phyloP scores from a whole-genome alignment of 1,140 invertebrate species.

The Aphis gossypii region DNA sequence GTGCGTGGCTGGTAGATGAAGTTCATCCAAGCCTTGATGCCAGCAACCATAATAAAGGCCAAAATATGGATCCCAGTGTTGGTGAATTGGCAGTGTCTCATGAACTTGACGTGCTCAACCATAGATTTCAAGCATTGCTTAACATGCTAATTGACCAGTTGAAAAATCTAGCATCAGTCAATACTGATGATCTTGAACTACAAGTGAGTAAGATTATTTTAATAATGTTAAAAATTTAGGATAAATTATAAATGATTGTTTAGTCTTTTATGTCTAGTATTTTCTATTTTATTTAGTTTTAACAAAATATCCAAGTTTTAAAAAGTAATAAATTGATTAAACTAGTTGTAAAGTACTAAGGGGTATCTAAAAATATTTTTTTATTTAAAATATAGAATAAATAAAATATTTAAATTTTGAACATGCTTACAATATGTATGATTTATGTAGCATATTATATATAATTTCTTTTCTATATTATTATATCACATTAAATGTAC shows the following conservation, averaged over 20 bases:
- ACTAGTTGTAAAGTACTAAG: no score
- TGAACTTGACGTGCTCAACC: conserved; percentile 86
- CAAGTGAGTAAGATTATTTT: conserved; percentile 64
- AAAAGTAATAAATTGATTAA: not conserved
- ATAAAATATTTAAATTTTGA: not conserved
- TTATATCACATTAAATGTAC: no score
- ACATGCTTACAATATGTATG: not conserved
- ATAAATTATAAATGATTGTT: not conserved
- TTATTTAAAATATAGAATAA: no score
- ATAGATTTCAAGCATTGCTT: conserved; percentile 78
- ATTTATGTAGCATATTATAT: no score
- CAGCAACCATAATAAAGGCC: conserved; percentile 64
- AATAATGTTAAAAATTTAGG: not conserved
- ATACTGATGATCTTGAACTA: conserved; percentile 65
- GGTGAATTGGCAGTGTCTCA: conserved; percentile 83
- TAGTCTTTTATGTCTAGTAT: not conserved
- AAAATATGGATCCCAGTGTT: conserved; percentile 62
- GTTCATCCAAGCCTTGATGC: conserved; percentile 83
- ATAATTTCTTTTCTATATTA: no score
- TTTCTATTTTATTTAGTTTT: not conserved
- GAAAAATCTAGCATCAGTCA: conserved; percentile 65
- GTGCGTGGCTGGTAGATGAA: conserved; percentile 86
- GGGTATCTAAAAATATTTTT: not conserved
- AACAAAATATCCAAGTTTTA: no score
- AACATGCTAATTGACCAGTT: conserved; percentile 74